Conservation (phyloP, 2,888 invertebrate genomes). For the Lasioglossum morio region DNA sequence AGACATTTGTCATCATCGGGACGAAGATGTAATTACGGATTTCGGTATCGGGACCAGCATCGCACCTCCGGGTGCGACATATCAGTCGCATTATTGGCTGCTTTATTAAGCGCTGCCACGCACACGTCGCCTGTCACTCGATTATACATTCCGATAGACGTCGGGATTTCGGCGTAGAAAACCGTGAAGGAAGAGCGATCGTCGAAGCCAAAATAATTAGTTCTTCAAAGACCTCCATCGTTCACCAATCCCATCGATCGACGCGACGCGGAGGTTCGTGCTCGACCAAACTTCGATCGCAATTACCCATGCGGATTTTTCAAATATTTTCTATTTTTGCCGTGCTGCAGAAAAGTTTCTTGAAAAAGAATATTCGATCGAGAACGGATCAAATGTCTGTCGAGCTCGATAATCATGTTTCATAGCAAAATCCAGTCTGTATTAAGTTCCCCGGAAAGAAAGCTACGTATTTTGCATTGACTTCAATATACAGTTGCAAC, state of each 20-base stretch:
- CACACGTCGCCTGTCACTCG: constrained; percentile 55
- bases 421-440: not conserved
- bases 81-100: constrained; percentile 64
- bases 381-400: not conserved
- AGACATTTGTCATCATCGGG: constrained; percentile 63
- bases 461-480: not conserved
- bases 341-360: not conserved
- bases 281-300: not conserved
- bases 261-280: too few species aligned
- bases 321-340: constrained; percentile 8
- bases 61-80: constrained; percentile 55
- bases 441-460: not conserved
- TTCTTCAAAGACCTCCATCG: constrained; percentile 2
- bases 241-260: not conserved
- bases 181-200: constrained; percentile 15
- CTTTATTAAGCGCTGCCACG: constrained; percentile 63
- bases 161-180: constrained; percentile 29
- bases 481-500: not conserved
- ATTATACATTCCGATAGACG: constrained; percentile 45
- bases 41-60: constrained; percentile 55
- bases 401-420: not conserved
- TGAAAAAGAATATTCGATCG: not conserved
- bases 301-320: constrained; percentile 14
- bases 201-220: constrained; percentile 27
- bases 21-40: constrained; percentile 64